phyloP scores from a whole-genome alignment of 2,113 vertebrate species.

The Pristiophorus japonicus region DNA sequence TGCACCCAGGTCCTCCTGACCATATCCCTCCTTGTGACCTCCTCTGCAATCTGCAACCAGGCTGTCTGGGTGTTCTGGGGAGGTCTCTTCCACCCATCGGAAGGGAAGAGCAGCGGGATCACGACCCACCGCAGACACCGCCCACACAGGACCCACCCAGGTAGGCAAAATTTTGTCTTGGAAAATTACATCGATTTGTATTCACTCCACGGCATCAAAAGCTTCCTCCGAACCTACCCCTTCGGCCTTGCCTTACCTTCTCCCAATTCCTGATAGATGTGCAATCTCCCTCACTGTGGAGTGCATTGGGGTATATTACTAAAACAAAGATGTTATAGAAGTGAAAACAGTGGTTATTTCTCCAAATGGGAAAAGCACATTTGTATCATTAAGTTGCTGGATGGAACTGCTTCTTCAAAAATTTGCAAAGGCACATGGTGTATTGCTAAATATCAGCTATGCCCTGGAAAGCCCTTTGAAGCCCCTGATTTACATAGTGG shows the following conservation, averaged over 20 bases:
- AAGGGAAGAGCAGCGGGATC: too few species aligned
- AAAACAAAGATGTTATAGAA: not conserved
- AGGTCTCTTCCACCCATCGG: too few species aligned
- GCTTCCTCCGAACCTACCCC: not conserved
- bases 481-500: not conserved
- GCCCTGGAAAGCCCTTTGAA: not conserved
- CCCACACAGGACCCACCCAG: too few species aligned
- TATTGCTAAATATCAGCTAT: not conserved
- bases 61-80: too few species aligned
- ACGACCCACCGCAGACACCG: too few species aligned
- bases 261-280: not conserved
- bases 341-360: not conserved
- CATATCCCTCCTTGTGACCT: too few species aligned
- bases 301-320: not conserved
- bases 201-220: not conserved
- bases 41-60: too few species aligned
- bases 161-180: not conserved
- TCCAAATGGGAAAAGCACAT: not conserved
- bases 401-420: not conserved
- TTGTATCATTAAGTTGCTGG: not conserved
- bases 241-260: not conserved
- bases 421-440: not conserved
- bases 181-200: not conserved
- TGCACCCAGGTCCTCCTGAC: too few species aligned
- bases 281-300: not conserved